Percentiles rank a stretch among this genome's conserved stretches.
Evolutionary conservation across 2,113 vertebrate species (phyloP).

Genomic region (Hydropotes inermis): DNA sequence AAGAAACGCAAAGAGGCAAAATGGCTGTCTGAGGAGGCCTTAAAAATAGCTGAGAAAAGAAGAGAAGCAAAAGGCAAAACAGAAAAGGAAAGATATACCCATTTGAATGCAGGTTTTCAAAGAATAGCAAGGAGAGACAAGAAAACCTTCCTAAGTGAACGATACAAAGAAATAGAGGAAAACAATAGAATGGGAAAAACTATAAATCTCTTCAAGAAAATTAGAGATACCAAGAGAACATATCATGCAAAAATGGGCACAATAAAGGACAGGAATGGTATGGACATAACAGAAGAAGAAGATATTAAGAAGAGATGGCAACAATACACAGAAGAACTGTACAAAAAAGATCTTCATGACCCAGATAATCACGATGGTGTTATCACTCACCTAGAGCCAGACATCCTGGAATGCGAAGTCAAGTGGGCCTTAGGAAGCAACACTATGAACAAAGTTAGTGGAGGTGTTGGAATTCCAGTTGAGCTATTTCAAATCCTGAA

Average conservation of each 20-base stretch:
- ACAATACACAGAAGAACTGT: not conserved
- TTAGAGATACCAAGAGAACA: not conserved
- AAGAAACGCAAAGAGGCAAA: not conserved
- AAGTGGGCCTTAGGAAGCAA: not conserved
- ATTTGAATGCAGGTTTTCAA: not conserved
- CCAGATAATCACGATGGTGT: not conserved
- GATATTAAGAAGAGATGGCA: not conserved
- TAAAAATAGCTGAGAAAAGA: not conserved
- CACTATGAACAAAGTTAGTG: not conserved
- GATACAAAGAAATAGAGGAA: not conserved
- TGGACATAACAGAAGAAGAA: not conserved
- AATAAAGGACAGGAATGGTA: not conserved
- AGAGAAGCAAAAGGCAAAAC: not conserved
- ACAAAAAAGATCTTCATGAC: not conserved
- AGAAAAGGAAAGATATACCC: not conserved
- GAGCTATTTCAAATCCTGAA: not conserved
- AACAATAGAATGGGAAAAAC: not conserved
- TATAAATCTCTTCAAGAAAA: not conserved
- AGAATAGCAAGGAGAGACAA: not conserved
- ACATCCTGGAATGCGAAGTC: not conserved
- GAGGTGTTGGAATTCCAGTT: not conserved
- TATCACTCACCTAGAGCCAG: not conserved
- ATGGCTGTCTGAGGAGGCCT: not conserved
- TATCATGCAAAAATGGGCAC: not conserved
- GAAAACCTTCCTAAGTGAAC: not conserved